Percentiles rank a stretch among this genome's conserved stretches.
Evolutionary conservation across 2,113 vertebrate species (phyloP).

Genomic region (Burhinus oedicnemus): DNA sequence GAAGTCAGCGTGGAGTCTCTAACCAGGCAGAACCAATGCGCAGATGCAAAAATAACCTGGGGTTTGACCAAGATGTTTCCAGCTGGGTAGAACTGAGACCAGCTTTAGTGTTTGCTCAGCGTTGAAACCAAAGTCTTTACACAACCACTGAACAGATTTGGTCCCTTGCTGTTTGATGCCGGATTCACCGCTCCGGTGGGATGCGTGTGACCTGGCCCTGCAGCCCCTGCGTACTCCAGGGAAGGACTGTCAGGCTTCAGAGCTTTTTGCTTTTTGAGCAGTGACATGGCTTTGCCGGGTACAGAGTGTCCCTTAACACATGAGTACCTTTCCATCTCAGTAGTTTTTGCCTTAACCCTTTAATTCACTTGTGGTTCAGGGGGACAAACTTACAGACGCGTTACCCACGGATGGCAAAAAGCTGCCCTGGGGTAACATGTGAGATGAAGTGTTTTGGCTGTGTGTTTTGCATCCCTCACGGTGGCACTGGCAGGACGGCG

Average conservation of each 20-base stretch:
- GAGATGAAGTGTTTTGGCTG: background rate
- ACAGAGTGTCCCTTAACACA: background rate
- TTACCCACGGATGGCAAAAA: background rate
- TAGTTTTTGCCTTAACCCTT: slow-evolving; percentile 1
- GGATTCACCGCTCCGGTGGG: background rate
- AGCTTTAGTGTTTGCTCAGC: background rate
- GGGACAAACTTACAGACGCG: background rate
- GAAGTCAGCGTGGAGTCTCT: background rate
- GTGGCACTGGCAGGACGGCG: slow-evolving; percentile 35
- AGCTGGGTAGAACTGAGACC: background rate
- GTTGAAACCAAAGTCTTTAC: background rate
- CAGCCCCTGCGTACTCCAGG: background rate
- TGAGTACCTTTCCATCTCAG: background rate
- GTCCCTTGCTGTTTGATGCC: background rate
- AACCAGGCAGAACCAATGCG: slow-evolving; percentile 20
- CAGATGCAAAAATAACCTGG: slow-evolving; percentile 41
- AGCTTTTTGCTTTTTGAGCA: background rate
- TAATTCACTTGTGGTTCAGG: background rate
- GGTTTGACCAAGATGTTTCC: slow-evolving; percentile 20
- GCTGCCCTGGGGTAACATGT: background rate
- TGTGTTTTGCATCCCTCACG: slow-evolving; percentile 30
- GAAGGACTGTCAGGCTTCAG: background rate
- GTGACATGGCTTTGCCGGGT: background rate
- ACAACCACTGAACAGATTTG: background rate
- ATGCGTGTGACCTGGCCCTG: background rate